Conservation (phyloP, 2,113 vertebrate genomes). For the Etia nguti region DNA sequence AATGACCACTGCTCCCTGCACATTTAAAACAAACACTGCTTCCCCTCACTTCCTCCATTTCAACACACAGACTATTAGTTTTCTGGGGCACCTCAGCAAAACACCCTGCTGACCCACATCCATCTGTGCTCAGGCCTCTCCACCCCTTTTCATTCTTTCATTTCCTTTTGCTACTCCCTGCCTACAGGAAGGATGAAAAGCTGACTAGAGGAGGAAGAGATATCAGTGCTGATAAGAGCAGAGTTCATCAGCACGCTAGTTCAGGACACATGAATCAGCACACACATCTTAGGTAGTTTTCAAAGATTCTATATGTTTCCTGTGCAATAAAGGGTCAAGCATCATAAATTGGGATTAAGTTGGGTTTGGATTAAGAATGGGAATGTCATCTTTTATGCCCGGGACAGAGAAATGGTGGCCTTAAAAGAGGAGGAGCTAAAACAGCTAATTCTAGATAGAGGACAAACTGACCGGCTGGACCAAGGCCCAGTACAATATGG, state of each 20-base stretch:
- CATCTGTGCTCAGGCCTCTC: not conserved
- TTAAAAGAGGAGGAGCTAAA: not conserved
- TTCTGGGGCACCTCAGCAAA: not conserved
- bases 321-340: not conserved
- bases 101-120: not conserved
- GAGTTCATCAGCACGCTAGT: not conserved
- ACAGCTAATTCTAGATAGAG: not conserved
- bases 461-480: not conserved
- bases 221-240: not conserved
- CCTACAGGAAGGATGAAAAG: not conserved
- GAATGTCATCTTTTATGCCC: not conserved
- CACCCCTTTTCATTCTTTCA: not conserved
- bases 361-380: not conserved
- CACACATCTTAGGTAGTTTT: not conserved
- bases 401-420: rapidly evolving
- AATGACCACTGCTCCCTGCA: not conserved
- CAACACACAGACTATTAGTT: not conserved
- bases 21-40: not conserved
- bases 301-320: not conserved
- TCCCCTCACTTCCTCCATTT: not conserved
- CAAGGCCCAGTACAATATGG: not conserved
- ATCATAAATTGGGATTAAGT: not conserved
- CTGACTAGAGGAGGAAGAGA: not conserved
- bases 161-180: not conserved
- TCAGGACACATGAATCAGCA: not conserved